These are phyloP conservation scores for Microcebus griseorufus DNA, from an alignment of 2,113 vertebrate species.

Conservation along the genomic window DNA sequence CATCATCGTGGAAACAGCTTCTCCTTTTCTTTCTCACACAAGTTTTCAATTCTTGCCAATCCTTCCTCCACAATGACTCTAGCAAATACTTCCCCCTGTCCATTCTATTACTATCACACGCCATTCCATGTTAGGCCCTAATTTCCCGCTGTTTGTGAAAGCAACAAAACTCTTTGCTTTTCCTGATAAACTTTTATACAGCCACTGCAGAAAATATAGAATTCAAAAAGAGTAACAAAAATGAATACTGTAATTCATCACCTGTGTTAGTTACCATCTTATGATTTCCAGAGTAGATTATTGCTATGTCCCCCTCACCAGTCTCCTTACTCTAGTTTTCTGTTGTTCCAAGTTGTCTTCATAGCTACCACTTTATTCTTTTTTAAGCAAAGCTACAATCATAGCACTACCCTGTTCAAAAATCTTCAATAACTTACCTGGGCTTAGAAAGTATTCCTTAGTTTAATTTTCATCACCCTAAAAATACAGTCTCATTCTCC, in stretches of 20 bases:
- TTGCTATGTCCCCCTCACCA: neutral
- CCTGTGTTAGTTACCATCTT: neutral
- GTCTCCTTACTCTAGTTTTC: neutral
- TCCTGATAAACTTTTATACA: neutral
- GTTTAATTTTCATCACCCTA: slow-evolving; percentile 22
- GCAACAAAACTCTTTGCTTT: neutral
- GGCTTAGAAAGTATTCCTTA: neutral
- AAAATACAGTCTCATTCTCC: neutral
- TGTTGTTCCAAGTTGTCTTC: neutral
- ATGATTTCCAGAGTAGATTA: neutral
- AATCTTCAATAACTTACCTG: neutral
- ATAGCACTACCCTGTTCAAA: neutral
- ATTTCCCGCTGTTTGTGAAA: neutral
- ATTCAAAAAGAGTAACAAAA: neutral
- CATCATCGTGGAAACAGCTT: neutral
- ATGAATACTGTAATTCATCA: neutral
- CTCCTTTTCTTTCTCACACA: neutral
- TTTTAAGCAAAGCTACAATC: neutral
- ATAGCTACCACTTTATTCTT: neutral
- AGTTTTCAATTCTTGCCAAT: neutral
- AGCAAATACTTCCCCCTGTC: neutral
- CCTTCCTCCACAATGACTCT: neutral
- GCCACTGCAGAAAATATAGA: neutral
- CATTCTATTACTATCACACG: neutral
- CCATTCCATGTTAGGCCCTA: neutral